Evolutionary conservation across 2,888 invertebrate species (phyloP).

Genomic region (Oscheius sp.): DNA sequence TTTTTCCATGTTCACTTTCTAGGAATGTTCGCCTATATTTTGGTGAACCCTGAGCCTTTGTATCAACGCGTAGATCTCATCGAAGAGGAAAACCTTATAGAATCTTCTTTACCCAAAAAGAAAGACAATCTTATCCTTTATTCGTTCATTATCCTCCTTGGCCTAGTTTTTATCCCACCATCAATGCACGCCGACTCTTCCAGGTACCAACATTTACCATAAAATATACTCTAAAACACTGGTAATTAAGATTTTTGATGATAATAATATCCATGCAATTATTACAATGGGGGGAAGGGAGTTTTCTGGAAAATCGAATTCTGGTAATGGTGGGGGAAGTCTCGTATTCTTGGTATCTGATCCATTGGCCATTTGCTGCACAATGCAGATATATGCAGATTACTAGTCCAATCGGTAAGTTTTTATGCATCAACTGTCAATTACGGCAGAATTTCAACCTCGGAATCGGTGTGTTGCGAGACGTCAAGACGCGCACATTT

Average conservation of each 20-base stretch:
- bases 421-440: too few species aligned
- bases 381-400: neutral
- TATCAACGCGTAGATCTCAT: neutral
- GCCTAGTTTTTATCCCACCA: neutral
- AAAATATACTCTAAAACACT: neutral
- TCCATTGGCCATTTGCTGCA: slow-evolving; percentile 15
- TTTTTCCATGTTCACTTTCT: neutral
- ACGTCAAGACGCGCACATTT: too few species aligned
- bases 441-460: too few species aligned
- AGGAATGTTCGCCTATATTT: neutral
- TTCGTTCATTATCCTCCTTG: neutral
- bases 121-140: neutral
- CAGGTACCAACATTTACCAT: neutral
- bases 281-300: neutral
- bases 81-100: neutral
- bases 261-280: neutral
- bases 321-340: slow-evolving; percentile 14
- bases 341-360: slow-evolving; percentile 16
- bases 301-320: neutral
- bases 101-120: neutral
- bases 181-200: neutral
- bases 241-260: neutral
- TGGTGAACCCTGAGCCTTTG: neutral
- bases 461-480: too few species aligned
- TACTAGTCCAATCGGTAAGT: neutral